Base-by-base conservation (phyloP, 37 sponge, comb jelly and placozoan species). In the Cliona cf. orientalis region DNA sequence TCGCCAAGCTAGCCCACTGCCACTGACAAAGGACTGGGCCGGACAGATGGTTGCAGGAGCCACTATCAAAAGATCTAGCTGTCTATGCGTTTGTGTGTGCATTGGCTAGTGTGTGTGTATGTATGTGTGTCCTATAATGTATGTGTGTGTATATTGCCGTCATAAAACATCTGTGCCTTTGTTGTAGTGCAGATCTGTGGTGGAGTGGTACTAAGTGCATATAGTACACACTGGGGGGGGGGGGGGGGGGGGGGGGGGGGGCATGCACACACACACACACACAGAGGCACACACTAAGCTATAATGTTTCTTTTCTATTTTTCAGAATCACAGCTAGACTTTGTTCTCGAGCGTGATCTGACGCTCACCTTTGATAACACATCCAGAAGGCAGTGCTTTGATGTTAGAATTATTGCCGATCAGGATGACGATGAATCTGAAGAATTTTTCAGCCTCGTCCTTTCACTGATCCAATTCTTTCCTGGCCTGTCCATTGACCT, bases 331-430 rank as follows among this genome's bases (percentile, higher is more conserved):
- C 73, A 72, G 34, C 1, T 49, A 33, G 73, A 72, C 29, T 72
- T 49, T 44, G 49, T 33, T 42, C 55, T 72, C 7, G 55, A 45
- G 25, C 23, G 70, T 69, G 55, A n/a, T 9, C 5, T 72, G 55
- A 3, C 49, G 6, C 55, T 72, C 42, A 32, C 35, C 34, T 72
- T 72, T 36, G 42, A 72, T 36, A 49, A 49, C 73, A 49, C 34
- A 26, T 36, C 46, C 7, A 35, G 55, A 2, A 7, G 5, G 33
- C 45, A 72, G 28, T 72, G 73, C 55, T 72, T 72, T 49, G 55
- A 46, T n/a, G 73, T 72, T 25, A 53, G 32, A 5, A 46, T 72
- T 6, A 72, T 46, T 17, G 55, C 46, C 35, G 73, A 72, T 44
- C 34, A 72, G 12, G 5, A n/a, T n/a, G n/a, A 41, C 34, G 11